Percentiles rank a stretch among this genome's conserved stretches.
Conservation (phyloP, 2,888 invertebrate genomes). For the Napeogenes sylphis region DNA sequence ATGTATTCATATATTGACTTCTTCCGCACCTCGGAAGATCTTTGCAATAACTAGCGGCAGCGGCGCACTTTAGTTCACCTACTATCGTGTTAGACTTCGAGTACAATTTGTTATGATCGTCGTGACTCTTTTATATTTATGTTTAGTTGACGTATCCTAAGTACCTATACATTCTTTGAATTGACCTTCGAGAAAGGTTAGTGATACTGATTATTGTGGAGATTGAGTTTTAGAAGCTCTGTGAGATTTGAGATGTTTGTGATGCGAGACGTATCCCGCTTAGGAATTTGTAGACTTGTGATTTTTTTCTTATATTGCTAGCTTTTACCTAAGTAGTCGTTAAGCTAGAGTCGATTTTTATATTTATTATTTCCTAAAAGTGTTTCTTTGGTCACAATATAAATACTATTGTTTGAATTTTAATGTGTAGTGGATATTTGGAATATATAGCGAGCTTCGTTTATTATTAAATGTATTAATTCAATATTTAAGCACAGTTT, state of each 20-base stretch:
- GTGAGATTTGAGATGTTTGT: conserved; percentile 55
- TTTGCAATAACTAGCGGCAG: conserved; percentile 51
- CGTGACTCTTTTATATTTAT: conserved; percentile 51
- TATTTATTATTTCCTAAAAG: conserved; percentile 57
- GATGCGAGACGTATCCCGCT: conserved; percentile 49
- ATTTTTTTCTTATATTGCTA: conserved; percentile 70
- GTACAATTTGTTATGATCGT: conserved; percentile 66
- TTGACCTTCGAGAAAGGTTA: conserved; percentile 77
- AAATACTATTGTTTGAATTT: conserved; percentile 34
- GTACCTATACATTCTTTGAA: conserved; percentile 77
- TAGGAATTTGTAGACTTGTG: conserved; percentile 62
- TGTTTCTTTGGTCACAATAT: conserved; percentile 60
- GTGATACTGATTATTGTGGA: conserved; percentile 73
- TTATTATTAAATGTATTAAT: conserved; percentile 16
- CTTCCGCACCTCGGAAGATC: conserved; percentile 53
- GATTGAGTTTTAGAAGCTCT: conserved; percentile 59
- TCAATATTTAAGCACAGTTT: conserved; percentile 20
- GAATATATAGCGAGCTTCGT: conserved; percentile 23
- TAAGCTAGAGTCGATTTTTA: conserved; percentile 69
- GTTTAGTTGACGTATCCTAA: conserved; percentile 71
- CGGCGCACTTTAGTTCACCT: not conserved
- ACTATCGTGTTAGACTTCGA: conserved; percentile 42
- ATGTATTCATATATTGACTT: conserved; percentile 54
- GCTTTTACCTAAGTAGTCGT: conserved; percentile 68
- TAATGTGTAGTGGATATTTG: conserved; percentile 21